phyloP scores from a whole-genome alignment of 1,140 invertebrate species.

The Bombus impatiens region DNA sequence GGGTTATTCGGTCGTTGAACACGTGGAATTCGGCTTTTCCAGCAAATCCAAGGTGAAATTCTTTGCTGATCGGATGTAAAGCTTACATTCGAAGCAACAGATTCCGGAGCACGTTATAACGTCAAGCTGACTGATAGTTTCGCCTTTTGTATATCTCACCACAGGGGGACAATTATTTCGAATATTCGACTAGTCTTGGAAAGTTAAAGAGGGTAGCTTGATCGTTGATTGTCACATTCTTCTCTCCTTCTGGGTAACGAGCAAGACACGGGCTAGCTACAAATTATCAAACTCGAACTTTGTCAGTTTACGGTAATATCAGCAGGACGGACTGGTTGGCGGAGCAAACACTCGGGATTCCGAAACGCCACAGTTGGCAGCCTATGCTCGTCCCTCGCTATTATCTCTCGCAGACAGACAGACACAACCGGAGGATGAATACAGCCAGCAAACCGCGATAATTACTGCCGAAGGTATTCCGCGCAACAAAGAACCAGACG shows the following conservation, averaged over 20 bases:
- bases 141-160: not conserved
- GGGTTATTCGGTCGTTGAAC: conserved; percentile 21
- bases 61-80: not conserved
- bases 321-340: not conserved
- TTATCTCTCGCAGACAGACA: conserved; percentile 37
- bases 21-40: not conserved
- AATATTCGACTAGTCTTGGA: not conserved
- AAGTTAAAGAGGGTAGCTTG: not conserved
- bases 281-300: not conserved
- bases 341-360: conserved; percentile 21
- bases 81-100: not conserved
- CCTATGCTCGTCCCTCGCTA: conserved; percentile 2
- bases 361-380: conserved; percentile 21
- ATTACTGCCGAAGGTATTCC: conserved; percentile 32
- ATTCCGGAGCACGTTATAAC: not conserved
- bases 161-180: not conserved
- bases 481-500: conserved; percentile 15
- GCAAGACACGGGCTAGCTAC: no score
- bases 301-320: conserved; percentile 10
- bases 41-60: conserved; percentile 22
- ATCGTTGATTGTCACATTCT: not conserved
- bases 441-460: conserved; percentile 31
- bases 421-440: conserved; percentile 23
- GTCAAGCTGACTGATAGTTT: not conserved
- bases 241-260: no score